Conservation (phyloP, 1,140 invertebrate species). For the Drosophila arawakana region DNA sequence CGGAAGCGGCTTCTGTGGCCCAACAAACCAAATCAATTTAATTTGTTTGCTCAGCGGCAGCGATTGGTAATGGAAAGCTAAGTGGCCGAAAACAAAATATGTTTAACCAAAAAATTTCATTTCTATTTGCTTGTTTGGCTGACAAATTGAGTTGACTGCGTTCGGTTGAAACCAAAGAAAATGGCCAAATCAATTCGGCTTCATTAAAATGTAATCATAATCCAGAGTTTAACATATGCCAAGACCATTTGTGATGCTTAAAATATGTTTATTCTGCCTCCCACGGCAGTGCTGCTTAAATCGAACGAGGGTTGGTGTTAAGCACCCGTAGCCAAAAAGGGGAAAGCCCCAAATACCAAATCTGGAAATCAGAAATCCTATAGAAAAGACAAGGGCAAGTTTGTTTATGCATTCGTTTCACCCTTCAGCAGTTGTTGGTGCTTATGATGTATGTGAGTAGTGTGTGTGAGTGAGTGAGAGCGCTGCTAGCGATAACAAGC, state of each 20-base stretch:
- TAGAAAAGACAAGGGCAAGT: constrained; percentile 20
- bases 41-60: constrained; percentile 75
- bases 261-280: constrained; percentile 65
- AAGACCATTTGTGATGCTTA: constrained; percentile 42
- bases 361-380: neutral
- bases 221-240: constrained; percentile 56
- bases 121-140: constrained; percentile 54
- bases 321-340: constrained; percentile 66
- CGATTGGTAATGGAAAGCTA: constrained; percentile 80
- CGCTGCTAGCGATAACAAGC: constrained; percentile 55
- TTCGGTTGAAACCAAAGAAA: neutral
- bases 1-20: constrained; percentile 79
- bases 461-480: constrained; percentile 5
- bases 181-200: constrained; percentile 31
- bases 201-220: constrained; percentile 63
- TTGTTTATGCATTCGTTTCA: constrained; percentile 58
- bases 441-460: constrained; percentile 58
- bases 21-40: constrained; percentile 70
- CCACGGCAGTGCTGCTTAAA: constrained; percentile 34
- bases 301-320: constrained; percentile 57
- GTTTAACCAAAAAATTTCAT: constrained; percentile 52
- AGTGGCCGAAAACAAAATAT: constrained; percentile 66
- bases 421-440: constrained; percentile 50
- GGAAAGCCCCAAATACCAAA: constrained; percentile 21
- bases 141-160: constrained; percentile 62